Evolutionary conservation across 2,797 vertebrate species (phyloP).

Genomic region (Australoheros facetus): DNA sequence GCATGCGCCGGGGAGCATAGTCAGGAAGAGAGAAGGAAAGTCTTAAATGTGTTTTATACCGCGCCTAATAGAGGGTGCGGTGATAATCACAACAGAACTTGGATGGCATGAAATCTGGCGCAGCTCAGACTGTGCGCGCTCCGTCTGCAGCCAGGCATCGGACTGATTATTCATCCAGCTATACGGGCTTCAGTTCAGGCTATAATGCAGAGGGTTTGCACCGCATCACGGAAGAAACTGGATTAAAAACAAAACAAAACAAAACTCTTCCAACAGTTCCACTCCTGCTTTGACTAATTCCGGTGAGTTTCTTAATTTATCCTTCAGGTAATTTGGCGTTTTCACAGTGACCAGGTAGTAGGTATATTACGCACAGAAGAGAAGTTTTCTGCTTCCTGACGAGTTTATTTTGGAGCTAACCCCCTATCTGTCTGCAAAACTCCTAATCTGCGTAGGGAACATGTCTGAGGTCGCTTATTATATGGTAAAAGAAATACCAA

Average conservation of each 20-base stretch:
- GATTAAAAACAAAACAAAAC: slow-evolving; percentile 30
- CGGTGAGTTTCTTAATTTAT: slow-evolving; percentile 57
- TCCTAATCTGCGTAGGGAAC: slow-evolving; percentile 60
- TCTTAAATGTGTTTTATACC: slow-evolving; percentile 11
- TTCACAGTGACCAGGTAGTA: neutral
- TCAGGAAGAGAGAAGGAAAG: neutral
- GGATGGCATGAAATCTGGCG: slow-evolving; percentile 32
- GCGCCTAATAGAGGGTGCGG: slow-evolving; percentile 15
- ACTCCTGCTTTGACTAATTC: neutral
- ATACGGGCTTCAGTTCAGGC: slow-evolving; percentile 1
- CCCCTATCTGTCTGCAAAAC: slow-evolving; percentile 1
- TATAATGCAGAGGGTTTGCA: slow-evolving; percentile 1
- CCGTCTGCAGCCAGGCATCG: slow-evolving; percentile 7
- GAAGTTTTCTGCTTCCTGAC: slow-evolving; percentile 49
- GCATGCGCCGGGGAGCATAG: neutral
- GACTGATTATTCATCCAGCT: slow-evolving; percentile 20
- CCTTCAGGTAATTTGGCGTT: neutral
- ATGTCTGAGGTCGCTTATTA: slow-evolving; percentile 67
- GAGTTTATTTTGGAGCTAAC: slow-evolving; percentile 7
- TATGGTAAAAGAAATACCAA: slow-evolving; percentile 67
- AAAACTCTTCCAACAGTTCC: neutral
- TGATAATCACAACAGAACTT: slow-evolving; percentile 21
- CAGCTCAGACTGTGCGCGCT: slow-evolving; percentile 21
- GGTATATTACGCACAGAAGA: slow-evolving; percentile 27
- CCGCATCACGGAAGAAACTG: slow-evolving; percentile 23